These are phyloP conservation scores for Drosophila diplacantha DNA, from an alignment of 2,888 invertebrate species.

Conservation along the genomic window DNA sequence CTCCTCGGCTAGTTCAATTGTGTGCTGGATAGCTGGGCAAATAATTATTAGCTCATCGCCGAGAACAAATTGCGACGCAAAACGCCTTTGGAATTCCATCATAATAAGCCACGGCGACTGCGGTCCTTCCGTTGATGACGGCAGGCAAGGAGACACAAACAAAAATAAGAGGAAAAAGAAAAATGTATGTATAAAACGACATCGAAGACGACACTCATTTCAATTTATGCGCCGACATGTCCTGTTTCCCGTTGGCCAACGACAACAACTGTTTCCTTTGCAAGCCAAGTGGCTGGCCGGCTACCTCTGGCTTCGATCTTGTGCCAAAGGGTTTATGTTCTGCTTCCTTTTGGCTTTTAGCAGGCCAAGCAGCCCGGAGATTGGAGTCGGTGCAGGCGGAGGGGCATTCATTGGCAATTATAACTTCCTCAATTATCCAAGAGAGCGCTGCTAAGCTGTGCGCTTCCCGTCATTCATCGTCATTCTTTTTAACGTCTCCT, in stretches of 20 bases:
- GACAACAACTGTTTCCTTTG: constrained; percentile 69
- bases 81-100: constrained; percentile 35
- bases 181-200: constrained; percentile 15
- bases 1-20: constrained; percentile 52
- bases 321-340: constrained; percentile 55
- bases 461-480: constrained; percentile 71
- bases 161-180: not conserved
- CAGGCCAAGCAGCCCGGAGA: constrained; percentile 3
- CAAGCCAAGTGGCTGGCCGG: constrained; percentile 40
- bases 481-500: constrained; percentile 66
- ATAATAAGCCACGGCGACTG: constrained; percentile 47
- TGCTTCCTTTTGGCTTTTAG: constrained; percentile 47
- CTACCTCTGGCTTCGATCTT: constrained; percentile 45
- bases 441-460: constrained; percentile 66
- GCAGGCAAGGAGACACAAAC: not conserved
- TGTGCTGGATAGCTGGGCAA: constrained; percentile 25
- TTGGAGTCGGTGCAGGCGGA: constrained; percentile 20
- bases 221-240: constrained; percentile 71
- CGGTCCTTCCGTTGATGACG: constrained; percentile 64
- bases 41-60: constrained; percentile 44
- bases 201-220: constrained; percentile 43
- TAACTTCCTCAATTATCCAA: constrained; percentile 77
- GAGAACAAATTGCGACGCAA: constrained; percentile 43
- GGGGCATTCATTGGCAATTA: constrained; percentile 69
- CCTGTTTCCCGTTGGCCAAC: constrained; percentile 67